Evolutionary conservation across 2,888 invertebrate genomes (phyloP).

Genomic region (Notodonta dromedarius): DNA sequence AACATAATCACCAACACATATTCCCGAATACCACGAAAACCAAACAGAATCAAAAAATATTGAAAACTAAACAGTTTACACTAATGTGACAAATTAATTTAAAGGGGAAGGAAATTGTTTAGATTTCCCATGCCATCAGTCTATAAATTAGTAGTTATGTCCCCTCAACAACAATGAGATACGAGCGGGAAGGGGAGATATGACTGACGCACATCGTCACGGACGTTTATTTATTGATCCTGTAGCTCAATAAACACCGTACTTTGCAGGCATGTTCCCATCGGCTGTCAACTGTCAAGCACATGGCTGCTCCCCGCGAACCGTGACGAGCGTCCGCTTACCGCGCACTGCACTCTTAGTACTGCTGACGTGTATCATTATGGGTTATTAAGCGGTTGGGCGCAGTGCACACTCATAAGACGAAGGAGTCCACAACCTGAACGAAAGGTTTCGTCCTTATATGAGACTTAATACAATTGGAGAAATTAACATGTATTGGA

Average conservation of each 20-base stretch:
- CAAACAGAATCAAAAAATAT: not conserved
- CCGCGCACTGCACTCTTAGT: not conserved
- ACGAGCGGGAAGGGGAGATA: conserved; percentile 2
- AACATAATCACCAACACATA: too few relatives aligned
- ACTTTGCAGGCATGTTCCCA: not conserved
- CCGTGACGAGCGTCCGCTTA: not conserved
- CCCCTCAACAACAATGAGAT: not conserved
- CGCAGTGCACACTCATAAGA: not conserved
- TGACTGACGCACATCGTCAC: not conserved
- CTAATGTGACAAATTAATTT: not conserved
- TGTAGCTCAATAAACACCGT: not conserved
- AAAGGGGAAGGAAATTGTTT: not conserved
- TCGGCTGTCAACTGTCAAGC: not conserved
- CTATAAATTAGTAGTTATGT: conserved; percentile 1
- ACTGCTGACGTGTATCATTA: not conserved
- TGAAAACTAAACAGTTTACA: not conserved
- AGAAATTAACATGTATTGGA: too few relatives aligned
- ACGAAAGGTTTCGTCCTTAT: too few relatives aligned
- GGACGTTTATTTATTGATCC: not conserved
- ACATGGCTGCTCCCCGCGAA: not conserved
- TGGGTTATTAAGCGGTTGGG: not conserved
- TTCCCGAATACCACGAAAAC: too few relatives aligned
- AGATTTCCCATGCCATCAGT: not conserved
- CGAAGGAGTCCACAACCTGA: not conserved
- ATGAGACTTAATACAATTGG: too few relatives aligned